A percentile compares a stretch with the other conserved stretches of the same genome.
Evolutionary conservation across 2,797 vertebrate genomes (phyloP).

Genomic region (Poeciliopsis presidionis): DNA sequence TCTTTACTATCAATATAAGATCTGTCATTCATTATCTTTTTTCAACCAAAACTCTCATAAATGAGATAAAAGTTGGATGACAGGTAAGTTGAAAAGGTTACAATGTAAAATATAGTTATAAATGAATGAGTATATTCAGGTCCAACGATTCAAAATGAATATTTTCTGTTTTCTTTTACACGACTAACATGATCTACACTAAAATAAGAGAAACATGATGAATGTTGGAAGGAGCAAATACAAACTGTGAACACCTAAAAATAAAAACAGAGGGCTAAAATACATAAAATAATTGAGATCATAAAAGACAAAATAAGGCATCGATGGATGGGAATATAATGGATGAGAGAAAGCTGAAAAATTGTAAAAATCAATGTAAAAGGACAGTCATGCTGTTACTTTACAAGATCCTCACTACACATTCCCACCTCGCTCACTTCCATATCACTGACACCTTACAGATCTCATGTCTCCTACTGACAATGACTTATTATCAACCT

Average conservation of each 20-base stretch:
- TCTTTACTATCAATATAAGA: slow-evolving; percentile 68
- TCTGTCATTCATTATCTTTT: slow-evolving; percentile 48
- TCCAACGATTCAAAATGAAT: neutral
- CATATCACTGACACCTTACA: slow-evolving; percentile 45
- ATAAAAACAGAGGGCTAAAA: slow-evolving; percentile 3
- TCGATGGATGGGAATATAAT: neutral
- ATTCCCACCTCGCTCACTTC: slow-evolving; percentile 15
- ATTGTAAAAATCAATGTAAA: slow-evolving; percentile 8
- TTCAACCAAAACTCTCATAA: slow-evolving; percentile 42
- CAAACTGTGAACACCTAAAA: neutral
- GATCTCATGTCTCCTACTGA: slow-evolving; percentile 49
- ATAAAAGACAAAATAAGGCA: neutral
- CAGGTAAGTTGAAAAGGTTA: slow-evolving; percentile 46
- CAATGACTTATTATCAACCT: slow-evolving; percentile 58
- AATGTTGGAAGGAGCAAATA: neutral
- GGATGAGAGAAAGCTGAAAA: neutral
- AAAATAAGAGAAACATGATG: slow-evolving; percentile 7
- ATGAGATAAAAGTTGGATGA: slow-evolving; percentile 50
- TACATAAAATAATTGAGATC: neutral
- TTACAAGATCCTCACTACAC: slow-evolving; percentile 25
- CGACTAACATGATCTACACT: neutral
- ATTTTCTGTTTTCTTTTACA: neutral
- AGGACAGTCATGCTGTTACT: slow-evolving; percentile 12
- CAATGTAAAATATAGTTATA: slow-evolving; percentile 25
- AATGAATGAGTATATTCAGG: slow-evolving; percentile 19